Evolutionary conservation across 2,113 vertebrate species (phyloP).

Genomic region (Pedionomus torquatus): DNA sequence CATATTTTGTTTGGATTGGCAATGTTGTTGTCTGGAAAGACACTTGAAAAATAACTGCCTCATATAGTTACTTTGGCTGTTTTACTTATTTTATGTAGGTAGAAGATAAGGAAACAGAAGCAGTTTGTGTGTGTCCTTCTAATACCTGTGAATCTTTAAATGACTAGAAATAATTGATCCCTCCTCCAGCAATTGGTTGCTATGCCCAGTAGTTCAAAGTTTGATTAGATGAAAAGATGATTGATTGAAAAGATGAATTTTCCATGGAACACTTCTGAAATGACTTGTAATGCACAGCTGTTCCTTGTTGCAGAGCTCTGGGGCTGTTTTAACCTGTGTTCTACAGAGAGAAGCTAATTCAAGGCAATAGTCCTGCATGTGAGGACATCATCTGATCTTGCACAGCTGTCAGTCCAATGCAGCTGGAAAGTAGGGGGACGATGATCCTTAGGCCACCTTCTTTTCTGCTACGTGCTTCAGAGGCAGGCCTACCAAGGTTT

Average conservation of each 20-base stretch:
- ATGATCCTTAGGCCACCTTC: not conserved
- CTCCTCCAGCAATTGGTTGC: not conserved
- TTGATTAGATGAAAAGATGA: not conserved
- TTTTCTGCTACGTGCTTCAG: not conserved
- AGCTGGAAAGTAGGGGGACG: not conserved
- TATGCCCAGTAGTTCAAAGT: not conserved
- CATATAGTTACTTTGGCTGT: not conserved
- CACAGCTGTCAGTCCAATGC: not conserved
- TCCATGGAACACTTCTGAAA: not conserved
- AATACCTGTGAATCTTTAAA: not conserved
- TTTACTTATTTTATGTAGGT: not conserved
- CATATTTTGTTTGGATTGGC: not conserved
- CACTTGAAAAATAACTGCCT: not conserved
- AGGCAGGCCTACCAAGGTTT: not conserved
- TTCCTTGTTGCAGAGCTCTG: not conserved
- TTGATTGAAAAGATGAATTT: not conserved
- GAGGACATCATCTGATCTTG: not conserved
- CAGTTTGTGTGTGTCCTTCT: not conserved
- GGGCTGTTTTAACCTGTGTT: not conserved
- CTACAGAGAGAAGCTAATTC: not conserved
- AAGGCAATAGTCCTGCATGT: not conserved
- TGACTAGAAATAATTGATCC: not conserved
- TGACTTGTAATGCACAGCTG: not conserved
- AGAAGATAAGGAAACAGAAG: not conserved
- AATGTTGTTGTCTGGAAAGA: not conserved